Evolutionary conservation across 2,113 vertebrate genomes (phyloP), one percentile per base, ranked within the genome.

Genomic region (Bagarius yarrelli): DNA sequence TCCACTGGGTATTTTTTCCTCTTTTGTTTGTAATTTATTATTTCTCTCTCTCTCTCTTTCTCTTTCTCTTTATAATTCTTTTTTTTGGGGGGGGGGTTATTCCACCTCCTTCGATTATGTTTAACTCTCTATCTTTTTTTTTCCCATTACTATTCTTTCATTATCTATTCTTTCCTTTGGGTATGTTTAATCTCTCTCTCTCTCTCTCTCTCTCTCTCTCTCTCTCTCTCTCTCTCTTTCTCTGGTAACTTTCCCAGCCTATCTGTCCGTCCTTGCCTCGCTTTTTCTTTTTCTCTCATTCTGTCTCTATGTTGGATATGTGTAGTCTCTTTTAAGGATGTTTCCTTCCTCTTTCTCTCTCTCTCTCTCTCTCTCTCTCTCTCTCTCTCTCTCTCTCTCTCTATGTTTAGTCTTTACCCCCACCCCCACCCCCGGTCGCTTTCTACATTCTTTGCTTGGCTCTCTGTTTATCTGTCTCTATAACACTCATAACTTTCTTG

Each of bases 191-290:
- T 66, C 5, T 57, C 66, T 57, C 4, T 8, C 73, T 44, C n/a
- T n/a, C n/a, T 74, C 57, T 73, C 56, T 34, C 72, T 55, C n/a
- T 36, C n/a, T 82, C 44, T 34, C 44, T 73, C 30, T 80, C 73
- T 81, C 27, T 71, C 47, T 56, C 23, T 44, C 25, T 52, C 44
- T 69, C 52, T 66, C 34, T 74, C 27, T 63, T 27, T 47, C n/a
- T 67, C 9, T 78, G 4, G 59, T 18, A n/a, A 72, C 25, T 70
- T 27, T 47, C 18, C 44, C 56, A 15, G 1, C 23, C 32, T 47
- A 0, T 47, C 56, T 14, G 4, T 61, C 19, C 12, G 34, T 50
- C 27, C 52, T 9, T 30, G 0, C 15, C 5, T 47, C 13, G 74
- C 15, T 44, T n/a, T 57, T 6, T 76, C 57, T 60, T 11, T 44